Evolutionary conservation across 2,888 invertebrate genomes (phyloP).

Genomic region (Scaptodrosophila latifasciaeformis): DNA sequence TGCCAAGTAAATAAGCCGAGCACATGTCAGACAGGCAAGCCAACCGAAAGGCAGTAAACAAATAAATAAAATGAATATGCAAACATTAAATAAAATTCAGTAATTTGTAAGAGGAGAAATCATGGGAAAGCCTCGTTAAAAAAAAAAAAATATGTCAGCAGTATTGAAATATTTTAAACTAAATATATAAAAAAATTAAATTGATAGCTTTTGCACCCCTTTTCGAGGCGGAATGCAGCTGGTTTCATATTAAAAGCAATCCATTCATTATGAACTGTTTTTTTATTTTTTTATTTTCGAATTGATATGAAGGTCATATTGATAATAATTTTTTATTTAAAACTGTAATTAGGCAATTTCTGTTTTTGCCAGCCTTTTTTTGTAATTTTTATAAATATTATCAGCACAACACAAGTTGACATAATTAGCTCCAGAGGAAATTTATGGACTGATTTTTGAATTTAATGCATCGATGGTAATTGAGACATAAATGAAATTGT

Average conservation of each 20-base stretch:
- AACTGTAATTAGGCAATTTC: conserved; percentile 7
- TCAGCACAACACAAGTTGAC: no score
- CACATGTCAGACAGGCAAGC: conserved; percentile 21
- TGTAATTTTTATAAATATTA: no score
- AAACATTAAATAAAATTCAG: conserved; percentile 5
- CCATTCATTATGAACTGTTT: no score
- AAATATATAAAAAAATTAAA: neutral
- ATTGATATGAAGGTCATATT: conserved; percentile 15
- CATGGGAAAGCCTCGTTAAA: conserved; percentile 5
- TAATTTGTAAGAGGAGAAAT: conserved; percentile 9
- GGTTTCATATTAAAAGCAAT: no score
- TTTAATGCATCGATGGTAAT: no score
- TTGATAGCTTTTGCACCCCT: neutral
- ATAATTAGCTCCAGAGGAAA: no score
- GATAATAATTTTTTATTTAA: conserved; percentile 5
- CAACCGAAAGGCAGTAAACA: conserved; percentile 19
- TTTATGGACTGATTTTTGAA: no score
- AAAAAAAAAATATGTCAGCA: neutral
- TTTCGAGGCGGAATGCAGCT: conserved; percentile 4
- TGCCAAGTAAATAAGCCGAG: conserved; percentile 22
- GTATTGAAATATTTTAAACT: no score
- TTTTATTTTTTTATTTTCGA: neutral
- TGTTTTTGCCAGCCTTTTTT: no score
- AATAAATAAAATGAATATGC: conserved; percentile 19
- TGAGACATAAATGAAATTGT: no score